Evolutionary conservation across 2,888 invertebrate genomes (phyloP), one percentile per base, ranked within the genome.

Genomic region (Osmoderma eremita): DNA sequence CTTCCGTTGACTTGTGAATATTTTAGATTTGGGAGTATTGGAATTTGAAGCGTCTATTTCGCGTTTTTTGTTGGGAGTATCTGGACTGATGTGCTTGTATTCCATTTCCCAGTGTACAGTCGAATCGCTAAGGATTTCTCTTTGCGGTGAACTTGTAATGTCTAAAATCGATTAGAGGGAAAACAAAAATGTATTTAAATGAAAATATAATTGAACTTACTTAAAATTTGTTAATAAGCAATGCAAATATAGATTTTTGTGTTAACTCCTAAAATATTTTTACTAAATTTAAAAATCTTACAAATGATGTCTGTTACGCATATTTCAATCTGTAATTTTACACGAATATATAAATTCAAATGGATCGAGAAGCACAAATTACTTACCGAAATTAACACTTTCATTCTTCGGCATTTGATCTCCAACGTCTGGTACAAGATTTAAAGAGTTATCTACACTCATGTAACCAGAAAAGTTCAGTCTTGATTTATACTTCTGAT

Each of bases 391-490:
- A 48, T 67, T 67, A 50, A 70, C 50, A 51, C 72, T 75, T 51
- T 73, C 72, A 65, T 72, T 70, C 20, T 69, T 71, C 6, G 70
- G 70, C 42, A 72, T 36, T 61, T 72, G 71, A 64, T 70, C 69
- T 15, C 71, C 71, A 30, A 69, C 72, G 83, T 86, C 84, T 76
- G 67, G 83, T 79, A 73, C 81, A 73, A 74, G 80, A 71, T 82
- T 82, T 42, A 82, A 70, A 0, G 85, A 86, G 10, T 80, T 83
- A 73, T 86, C 86, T 10, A 85, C 74, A 66, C 86, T 86, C 83
- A 86, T 85, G 67, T 85, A 84, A 81, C 84, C 84, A 70, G 84
- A 85, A 70, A 86, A 85, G 73, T 86, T 85, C 12, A 86, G 76
- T 73, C 85, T 84, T 72, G 85, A 84, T 1, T 84, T 85, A 0